phyloP scores from a whole-genome alignment of 2,888 invertebrate genomes.

The Lucinisca nassula region DNA sequence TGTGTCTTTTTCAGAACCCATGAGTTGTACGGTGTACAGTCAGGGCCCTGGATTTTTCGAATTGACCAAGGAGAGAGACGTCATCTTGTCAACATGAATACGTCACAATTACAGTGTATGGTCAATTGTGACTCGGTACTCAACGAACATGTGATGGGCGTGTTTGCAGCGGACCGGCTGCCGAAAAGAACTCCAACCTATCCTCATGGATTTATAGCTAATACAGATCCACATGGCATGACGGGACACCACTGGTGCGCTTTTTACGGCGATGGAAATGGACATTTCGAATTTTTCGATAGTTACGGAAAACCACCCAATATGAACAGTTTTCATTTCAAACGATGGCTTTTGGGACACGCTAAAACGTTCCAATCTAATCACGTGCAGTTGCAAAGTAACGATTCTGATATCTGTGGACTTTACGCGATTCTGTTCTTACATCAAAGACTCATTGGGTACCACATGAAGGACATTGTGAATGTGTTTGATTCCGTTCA shows the following conservation, averaged over 20 bases:
- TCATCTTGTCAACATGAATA: constrained; percentile 27
- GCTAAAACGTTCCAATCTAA: not conserved
- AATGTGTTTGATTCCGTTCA: not conserved
- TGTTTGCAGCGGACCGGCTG: too few species aligned
- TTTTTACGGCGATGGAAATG: not conserved
- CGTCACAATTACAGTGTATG: constrained; percentile 13
- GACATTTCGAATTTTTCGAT: constrained; percentile 25
- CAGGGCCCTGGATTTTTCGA: constrained; percentile 15
- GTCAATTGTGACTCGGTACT: constrained; percentile 6
- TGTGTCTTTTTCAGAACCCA: constrained; percentile 32
- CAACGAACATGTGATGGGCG: not conserved
- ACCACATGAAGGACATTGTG: constrained; percentile 3
- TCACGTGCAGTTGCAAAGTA: constrained; percentile 14
- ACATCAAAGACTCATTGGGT: constrained; percentile 15
- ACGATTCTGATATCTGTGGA: constrained; percentile 25
- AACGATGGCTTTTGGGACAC: not conserved
- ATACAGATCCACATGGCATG: not conserved
- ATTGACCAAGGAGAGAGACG: constrained; percentile 27
- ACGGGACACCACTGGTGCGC: not conserved
- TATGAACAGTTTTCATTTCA: not conserved
- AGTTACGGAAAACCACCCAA: constrained; percentile 29
- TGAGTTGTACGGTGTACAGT: constrained; percentile 34
- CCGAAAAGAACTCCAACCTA: too few species aligned
- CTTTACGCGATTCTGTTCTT: constrained; percentile 25
- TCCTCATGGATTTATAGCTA: constrained; percentile 37